Evolutionary conservation across 1,140 invertebrate species (phyloP).

Genomic region (Zaprionus capensis): DNA sequence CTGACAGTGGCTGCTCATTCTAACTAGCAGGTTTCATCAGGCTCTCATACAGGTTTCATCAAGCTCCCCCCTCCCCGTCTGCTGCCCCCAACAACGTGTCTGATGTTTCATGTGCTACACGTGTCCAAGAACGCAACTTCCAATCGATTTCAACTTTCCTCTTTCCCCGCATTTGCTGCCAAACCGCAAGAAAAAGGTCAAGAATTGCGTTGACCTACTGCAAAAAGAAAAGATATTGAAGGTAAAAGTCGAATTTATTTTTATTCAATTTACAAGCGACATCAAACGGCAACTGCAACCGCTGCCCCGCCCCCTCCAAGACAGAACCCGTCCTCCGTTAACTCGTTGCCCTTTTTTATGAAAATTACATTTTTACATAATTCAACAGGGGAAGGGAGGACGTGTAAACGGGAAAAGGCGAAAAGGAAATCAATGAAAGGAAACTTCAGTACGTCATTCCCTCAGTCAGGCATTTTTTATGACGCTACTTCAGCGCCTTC

Average conservation of each 20-base stretch:
- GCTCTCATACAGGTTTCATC: neutral
- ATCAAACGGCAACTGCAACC: conserved; percentile 61
- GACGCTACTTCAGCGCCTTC: conserved; percentile 32
- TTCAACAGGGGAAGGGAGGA: conserved; percentile 51
- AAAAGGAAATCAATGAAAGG: conserved; percentile 7
- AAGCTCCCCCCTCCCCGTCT: neutral
- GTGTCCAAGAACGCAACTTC: neutral
- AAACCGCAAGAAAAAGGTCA: conserved; percentile 34
- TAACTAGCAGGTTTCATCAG: neutral
- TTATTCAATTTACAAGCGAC: conserved; percentile 69
- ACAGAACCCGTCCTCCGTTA: neutral
- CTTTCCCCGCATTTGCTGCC: neutral
- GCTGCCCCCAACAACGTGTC: neutral
- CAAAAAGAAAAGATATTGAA: conserved; percentile 9
- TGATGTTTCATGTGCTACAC: neutral
- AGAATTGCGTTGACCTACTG: conserved; percentile 24
- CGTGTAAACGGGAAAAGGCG: neutral
- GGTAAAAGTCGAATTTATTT: conserved; percentile 56
- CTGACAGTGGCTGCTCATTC: neutral
- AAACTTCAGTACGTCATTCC: conserved; percentile 36
- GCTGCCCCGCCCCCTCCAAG: conserved; percentile 6
- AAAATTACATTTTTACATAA: conserved; percentile 76
- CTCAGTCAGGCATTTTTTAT: conserved; percentile 55
- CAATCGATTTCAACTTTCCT: conserved; percentile 2
- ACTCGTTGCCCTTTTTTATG: conserved; percentile 34